Conservation (phyloP, 2,113 vertebrate species). For the Nettapus auritus region DNA sequence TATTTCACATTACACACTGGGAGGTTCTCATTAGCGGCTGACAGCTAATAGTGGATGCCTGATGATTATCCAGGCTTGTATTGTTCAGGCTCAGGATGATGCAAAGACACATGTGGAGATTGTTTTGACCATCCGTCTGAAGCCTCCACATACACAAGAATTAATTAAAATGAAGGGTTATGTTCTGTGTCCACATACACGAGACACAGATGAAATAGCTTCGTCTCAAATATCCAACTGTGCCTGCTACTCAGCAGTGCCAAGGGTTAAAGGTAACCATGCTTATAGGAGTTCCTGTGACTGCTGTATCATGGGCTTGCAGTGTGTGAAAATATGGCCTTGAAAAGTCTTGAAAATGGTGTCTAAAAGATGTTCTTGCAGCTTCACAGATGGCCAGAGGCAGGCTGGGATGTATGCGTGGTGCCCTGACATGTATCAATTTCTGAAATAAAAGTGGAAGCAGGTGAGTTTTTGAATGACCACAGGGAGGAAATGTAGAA, state of each 20-base stretch:
- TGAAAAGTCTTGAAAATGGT: not conserved
- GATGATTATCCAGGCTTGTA: not conserved
- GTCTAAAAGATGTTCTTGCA: not conserved
- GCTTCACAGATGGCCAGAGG: not conserved
- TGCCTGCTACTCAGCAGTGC: not conserved
- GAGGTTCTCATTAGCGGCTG: not conserved
- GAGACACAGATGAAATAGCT: not conserved
- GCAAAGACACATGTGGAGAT: not conserved
- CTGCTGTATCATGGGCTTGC: not conserved
- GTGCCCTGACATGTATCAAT: not conserved
- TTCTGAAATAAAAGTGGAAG: not conserved
- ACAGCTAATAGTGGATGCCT: not conserved
- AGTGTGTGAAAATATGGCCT: not conserved
- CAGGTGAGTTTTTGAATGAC: not conserved
- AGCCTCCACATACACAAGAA: not conserved
- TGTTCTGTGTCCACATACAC: not conserved
- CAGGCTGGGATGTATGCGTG: not conserved
- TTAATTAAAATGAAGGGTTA: not conserved
- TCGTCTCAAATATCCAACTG: not conserved
- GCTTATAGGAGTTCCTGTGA: not conserved
- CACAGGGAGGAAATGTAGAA: not conserved
- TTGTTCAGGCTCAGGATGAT: not conserved
- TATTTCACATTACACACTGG: not conserved
- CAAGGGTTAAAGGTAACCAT: not conserved
- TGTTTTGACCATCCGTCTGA: not conserved